These are phyloP conservation scores for Mus minutoides DNA, from an alignment of 2,797 vertebrate genomes.

Conservation along the genomic window DNA sequence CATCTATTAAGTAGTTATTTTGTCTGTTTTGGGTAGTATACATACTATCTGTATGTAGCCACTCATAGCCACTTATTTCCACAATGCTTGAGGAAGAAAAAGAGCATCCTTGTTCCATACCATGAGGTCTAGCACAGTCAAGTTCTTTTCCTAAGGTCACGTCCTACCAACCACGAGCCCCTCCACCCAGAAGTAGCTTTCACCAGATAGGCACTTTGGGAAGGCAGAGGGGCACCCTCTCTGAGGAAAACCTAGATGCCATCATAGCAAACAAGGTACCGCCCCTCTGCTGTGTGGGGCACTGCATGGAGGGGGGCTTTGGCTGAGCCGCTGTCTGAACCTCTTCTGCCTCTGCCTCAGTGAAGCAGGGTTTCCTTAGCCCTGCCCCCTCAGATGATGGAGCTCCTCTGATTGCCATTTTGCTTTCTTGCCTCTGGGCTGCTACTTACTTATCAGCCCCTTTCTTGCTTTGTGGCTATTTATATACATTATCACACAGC, in stretches of 20 bases:
- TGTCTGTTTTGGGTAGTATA: background rate
- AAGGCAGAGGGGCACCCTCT: background rate
- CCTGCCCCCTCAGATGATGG: background rate
- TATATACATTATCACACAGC: conserved; percentile 51
- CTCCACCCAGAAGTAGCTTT: background rate
- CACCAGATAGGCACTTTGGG: background rate
- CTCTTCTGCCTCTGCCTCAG: background rate
- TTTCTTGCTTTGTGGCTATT: conserved; percentile 56
- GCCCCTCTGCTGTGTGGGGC: background rate
- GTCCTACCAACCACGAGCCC: background rate
- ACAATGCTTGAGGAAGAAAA: background rate
- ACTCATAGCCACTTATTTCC: background rate
- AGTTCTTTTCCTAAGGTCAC: conserved; percentile 32
- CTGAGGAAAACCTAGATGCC: background rate
- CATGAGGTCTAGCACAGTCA: background rate
- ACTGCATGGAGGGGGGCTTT: too few species aligned
- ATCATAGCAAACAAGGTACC: background rate
- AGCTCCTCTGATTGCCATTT: conserved; percentile 49
- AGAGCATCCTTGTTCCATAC: background rate
- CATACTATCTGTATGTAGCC: background rate
- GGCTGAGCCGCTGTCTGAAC: background rate
- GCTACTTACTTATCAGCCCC: conserved; percentile 56
- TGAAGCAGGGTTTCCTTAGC: background rate
- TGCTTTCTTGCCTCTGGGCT: conserved; percentile 43
- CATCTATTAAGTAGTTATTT: background rate